phyloP scores from a whole-genome alignment of 2,113 vertebrate species.

The Hydropotes inermis region DNA sequence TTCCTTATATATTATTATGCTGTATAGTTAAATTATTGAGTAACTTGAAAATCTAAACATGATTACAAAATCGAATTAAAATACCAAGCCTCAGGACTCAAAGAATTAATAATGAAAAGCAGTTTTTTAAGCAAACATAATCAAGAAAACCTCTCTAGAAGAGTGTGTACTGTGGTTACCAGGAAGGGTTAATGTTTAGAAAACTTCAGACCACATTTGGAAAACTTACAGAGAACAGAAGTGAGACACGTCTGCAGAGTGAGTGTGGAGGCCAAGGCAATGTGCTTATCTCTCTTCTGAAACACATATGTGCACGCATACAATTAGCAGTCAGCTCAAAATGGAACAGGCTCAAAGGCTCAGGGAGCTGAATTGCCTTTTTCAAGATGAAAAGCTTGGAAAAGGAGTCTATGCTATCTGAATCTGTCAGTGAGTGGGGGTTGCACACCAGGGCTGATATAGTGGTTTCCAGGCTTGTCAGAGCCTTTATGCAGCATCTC shows the following conservation, averaged over 20 bases:
- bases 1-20: background rate
- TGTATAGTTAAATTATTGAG: background rate
- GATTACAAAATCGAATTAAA: slow-evolving; percentile 36
- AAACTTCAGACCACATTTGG: slow-evolving; percentile 29
- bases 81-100: background rate
- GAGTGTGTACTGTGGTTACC: background rate
- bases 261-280: slow-evolving; percentile 55
- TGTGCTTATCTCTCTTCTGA: slow-evolving; percentile 54
- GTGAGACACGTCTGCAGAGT: background rate
- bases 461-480: slow-evolving; percentile 29
- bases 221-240: slow-evolving; percentile 58
- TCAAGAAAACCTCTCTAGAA: background rate
- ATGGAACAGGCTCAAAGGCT: slow-evolving; percentile 64
- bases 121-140: background rate
- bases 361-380: slow-evolving; percentile 67
- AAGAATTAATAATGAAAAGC: background rate
- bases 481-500: slow-evolving; percentile 37
- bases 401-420: slow-evolving; percentile 62
- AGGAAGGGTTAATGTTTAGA: slow-evolving; percentile 32
- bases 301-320: slow-evolving; percentile 46
- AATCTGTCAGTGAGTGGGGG: slow-evolving; percentile 53
- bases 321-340: slow-evolving; percentile 74
- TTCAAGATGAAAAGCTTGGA: slow-evolving; percentile 65
- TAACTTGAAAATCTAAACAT: slow-evolving; percentile 30
- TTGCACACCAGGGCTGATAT: background rate